A percentile compares a stretch with the other conserved stretches of the same genome.
Conservation (phyloP, 2,113 vertebrate species). For the Orthonyx spaldingii region DNA sequence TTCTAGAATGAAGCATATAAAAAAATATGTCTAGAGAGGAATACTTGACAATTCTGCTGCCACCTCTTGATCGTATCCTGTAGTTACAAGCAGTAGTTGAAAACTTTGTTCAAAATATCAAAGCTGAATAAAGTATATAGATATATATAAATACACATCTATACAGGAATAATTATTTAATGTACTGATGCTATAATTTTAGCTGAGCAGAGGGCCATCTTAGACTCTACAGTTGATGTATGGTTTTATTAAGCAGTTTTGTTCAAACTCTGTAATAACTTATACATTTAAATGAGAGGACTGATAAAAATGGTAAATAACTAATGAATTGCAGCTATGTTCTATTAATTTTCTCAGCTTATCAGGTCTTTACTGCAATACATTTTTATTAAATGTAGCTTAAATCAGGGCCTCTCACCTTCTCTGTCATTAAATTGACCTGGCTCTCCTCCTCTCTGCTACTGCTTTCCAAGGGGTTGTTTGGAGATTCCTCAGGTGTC, state of each 20-base stretch:
- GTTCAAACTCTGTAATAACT: neutral
- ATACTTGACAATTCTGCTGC: constrained; percentile 37
- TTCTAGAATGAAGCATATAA: neutral
- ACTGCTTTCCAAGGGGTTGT: neutral
- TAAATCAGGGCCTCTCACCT: neutral
- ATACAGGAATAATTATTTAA: neutral
- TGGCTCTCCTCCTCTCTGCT: neutral
- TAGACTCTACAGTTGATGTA: neutral
- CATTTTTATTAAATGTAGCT: neutral
- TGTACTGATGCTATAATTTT: neutral
- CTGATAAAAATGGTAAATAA: constrained; percentile 47
- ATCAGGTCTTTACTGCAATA: neutral
- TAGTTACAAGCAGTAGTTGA: constrained; percentile 7
- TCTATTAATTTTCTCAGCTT: neutral
- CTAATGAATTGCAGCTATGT: neutral
- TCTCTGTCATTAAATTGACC: neutral
- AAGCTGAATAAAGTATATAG: neutral
- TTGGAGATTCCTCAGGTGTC: neutral
- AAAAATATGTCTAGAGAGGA: neutral
- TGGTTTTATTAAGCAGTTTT: neutral
- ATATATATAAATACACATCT: neutral
- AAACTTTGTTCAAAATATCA: neutral
- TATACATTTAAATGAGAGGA: constrained; percentile 9
- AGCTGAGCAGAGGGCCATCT: neutral
- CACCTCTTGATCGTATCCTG: constrained; percentile 20